Percentiles rank a stretch among this genome's conserved stretches.
Evolutionary conservation across 2,113 vertebrate species (phyloP).

Genomic region (Podiceps cristatus): DNA sequence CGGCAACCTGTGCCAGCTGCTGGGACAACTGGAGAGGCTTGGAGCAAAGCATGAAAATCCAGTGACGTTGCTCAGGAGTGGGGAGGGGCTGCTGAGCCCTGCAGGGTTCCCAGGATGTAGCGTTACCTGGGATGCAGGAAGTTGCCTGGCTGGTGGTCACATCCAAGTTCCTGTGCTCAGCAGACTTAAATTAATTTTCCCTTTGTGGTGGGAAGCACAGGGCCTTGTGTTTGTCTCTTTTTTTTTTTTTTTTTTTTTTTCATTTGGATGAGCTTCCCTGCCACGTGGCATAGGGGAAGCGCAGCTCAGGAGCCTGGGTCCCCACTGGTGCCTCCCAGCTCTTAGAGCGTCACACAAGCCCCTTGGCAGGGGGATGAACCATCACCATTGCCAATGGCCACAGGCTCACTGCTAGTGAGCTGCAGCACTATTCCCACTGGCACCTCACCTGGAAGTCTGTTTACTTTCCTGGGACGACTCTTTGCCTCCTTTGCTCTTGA

Average conservation of each 20-base stretch:
- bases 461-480: neutral
- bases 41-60: neutral
- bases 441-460: neutral
- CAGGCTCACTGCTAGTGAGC: neutral
- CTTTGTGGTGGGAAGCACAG: neutral
- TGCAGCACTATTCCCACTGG: neutral
- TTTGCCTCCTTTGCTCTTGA: neutral
- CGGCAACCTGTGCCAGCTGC: neutral
- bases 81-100: neutral
- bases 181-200: neutral
- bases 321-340: neutral
- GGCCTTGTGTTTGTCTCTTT: neutral
- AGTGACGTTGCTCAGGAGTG: neutral
- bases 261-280: neutral
- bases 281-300: neutral
- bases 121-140: neutral
- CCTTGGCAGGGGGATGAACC: neutral
- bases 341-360: no score
- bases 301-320: neutral
- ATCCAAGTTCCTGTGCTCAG: neutral
- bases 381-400: accelerated
- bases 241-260: neutral
- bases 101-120: neutral
- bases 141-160: neutral
- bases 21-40: neutral